These are phyloP conservation scores for Enteromius anoplus DNA, from an alignment of 2,797 vertebrate species.

Conservation along the genomic window DNA sequence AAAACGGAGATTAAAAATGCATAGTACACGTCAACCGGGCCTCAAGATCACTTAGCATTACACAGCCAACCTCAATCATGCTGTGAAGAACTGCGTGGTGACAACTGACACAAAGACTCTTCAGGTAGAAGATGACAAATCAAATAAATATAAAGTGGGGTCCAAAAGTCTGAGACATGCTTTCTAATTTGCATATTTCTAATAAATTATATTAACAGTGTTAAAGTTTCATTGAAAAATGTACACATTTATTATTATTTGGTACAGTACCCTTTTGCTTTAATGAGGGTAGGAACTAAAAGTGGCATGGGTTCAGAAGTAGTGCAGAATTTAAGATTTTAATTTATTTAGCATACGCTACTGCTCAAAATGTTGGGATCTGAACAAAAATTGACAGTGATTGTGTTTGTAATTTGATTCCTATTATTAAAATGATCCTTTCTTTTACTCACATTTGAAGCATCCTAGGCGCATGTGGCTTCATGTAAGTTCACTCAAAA, in stretches of 20 bases:
- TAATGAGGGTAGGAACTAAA: not conserved
- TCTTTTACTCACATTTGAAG: too few relatives aligned
- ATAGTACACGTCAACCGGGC: slow-evolving; percentile 45
- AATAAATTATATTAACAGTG: not conserved
- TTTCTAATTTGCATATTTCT: not conserved
- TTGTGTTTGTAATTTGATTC: not conserved
- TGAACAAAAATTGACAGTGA: not conserved
- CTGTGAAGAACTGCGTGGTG: slow-evolving; percentile 26
- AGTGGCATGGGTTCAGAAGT: not conserved
- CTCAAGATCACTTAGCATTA: slow-evolving; percentile 57
- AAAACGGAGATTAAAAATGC: slow-evolving; percentile 44
- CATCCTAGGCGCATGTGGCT: too few relatives aligned
- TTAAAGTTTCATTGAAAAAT: slow-evolving; percentile 1
- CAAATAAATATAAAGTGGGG: not conserved
- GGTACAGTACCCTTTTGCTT: not conserved
- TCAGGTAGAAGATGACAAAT: slow-evolving; percentile 7
- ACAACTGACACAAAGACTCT: slow-evolving; percentile 28
- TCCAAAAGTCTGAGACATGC: slow-evolving; percentile 1
- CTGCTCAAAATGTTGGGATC: not conserved
- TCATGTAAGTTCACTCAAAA: too few relatives aligned
- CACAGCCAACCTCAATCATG: slow-evolving; percentile 46
- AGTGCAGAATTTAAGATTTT: not conserved
- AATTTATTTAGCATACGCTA: not conserved
- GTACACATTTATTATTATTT: not conserved
- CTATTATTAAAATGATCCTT: too few relatives aligned